phyloP scores from a whole-genome alignment of 2,797 vertebrate species.

The Kryptopterus vitreolus region DNA sequence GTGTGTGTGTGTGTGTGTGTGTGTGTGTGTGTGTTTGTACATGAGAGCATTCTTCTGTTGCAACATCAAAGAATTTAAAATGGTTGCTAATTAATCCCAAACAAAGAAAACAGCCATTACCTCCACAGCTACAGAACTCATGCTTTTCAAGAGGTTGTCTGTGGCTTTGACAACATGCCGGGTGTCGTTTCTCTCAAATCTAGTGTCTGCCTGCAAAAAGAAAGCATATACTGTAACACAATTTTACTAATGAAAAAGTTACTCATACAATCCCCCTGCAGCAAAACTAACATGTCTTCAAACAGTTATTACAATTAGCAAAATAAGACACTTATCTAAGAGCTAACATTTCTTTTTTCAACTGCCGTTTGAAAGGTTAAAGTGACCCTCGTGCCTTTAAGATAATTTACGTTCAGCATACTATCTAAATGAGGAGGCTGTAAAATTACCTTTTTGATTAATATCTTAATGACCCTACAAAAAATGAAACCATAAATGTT shows the following conservation, averaged over 20 bases:
- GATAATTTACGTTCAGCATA: background rate
- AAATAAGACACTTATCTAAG: background rate
- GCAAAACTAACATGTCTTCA: background rate
- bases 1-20: background rate
- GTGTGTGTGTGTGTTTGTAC: background rate
- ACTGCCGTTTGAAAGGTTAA: background rate
- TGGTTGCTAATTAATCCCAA: background rate
- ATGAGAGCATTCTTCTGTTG: background rate
- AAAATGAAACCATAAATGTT: conserved; percentile 48
- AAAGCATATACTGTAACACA: conserved; percentile 38
- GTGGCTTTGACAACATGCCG: conserved; percentile 75
- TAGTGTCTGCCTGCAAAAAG: conserved; percentile 72
- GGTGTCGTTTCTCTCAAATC: conserved; percentile 71
- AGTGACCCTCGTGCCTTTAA: background rate
- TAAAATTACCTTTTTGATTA: conserved; percentile 4
- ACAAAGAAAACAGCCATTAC: conserved; percentile 63
- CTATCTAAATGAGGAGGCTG: conserved; percentile 4
- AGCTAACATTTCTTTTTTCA: background rate
- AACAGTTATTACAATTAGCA: background rate
- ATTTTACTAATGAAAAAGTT: background rate
- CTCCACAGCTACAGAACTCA: conserved; percentile 84
- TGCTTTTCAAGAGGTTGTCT: conserved; percentile 77
- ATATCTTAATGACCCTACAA: background rate
- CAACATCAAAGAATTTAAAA: background rate
- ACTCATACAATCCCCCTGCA: background rate